Evolutionary conservation across 2,797 vertebrate genomes (phyloP), one percentile per base, ranked within the genome.

Genomic region (Chaetophractus vellerosus): DNA sequence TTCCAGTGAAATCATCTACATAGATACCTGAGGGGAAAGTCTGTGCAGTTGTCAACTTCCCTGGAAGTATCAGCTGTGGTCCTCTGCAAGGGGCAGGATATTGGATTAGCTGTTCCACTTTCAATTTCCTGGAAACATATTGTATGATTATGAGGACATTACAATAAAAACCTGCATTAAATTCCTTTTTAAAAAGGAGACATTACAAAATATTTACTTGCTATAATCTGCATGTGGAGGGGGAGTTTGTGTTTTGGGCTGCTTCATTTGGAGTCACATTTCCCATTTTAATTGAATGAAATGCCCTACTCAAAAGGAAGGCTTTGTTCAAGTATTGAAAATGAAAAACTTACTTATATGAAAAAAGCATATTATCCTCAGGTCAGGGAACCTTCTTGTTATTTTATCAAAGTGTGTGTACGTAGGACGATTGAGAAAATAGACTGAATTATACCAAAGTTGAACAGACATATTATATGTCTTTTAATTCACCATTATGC

Each of bases 121-220:
- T 48, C 91, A 83, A 96, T 96, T 96, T 96, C 90, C 91, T 92
- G 55, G 64, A 66, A 91, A 84, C 91, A 88, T 88, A 88, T 24
- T 96, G 91, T 89, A 66, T 88, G 41, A 36, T 52, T 68, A 71
- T 12, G 87, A 88, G 63, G 68, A 88, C 28, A 50, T 33, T 71
- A 71, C 63, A 57, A 83, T 38, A 82, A 92, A 92, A 95, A 85
- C 38, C 2, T 79, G 10, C 36, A 52, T 48, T 87, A 52, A 64
- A 69, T 41, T 71, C 19, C 33, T 59, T 86, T 81, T 59, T 4
- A 21, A 80, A 91, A 92, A 92, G 76, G 90, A 95, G 33, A 36
- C 61, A 36, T 69, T 80, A 5, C 5, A 48, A 26, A 90, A 84
- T 1, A 50, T 75, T 89, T 80, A 28, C 36, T 95, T 96, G 50